Evolutionary conservation across 2,888 invertebrate genomes (phyloP), one percentile per base, ranked within the genome.

Genomic region (Heliconius aoede): DNA sequence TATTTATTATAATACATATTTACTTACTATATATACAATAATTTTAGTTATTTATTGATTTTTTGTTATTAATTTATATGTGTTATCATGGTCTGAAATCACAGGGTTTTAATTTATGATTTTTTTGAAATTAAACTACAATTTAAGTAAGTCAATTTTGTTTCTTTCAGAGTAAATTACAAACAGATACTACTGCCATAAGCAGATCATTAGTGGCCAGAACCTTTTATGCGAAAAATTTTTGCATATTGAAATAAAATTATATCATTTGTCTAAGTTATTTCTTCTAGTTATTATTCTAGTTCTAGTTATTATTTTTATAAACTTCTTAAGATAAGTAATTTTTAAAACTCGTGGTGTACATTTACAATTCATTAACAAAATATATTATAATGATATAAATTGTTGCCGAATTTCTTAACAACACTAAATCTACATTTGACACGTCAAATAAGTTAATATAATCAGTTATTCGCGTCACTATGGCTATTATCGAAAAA

Each of bases 41-140:
- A 26, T 51, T 67, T 67, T n/a, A 36, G 28, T 46, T 64, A 69
- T 62, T 62, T 62, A 61, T 69, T n/a, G n/a, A n/a, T 15, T 60
- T 26, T 61, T 18, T 55, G 9, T 24, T 75, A 65, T 58, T 28
- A 30, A 55, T 69, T 2, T 36, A 40, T 61, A 51, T 28, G 30
- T 74, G 79, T 82, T 82, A 76, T 82, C 85, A 86, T 86, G 83
- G 81, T 84, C 81, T 80, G 78, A 77, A 77, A 78, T 81, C 82
- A 81, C 79, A 77, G 80, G 81, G 76, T 73, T 76, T 74, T 58
- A 62, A 71, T 67, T 60, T 65, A 15, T 73, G 74, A 76, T 81
- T 79, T 77, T 65, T 74, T 74, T 74, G 75, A 24, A 65, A 40
- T 65, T 65, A 65, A 65, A 74, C 80, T 80, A 80, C 72, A 82